Evolutionary conservation across 1,140 invertebrate genomes (phyloP).

Genomic region (Schlechtendalia chinensis): DNA sequence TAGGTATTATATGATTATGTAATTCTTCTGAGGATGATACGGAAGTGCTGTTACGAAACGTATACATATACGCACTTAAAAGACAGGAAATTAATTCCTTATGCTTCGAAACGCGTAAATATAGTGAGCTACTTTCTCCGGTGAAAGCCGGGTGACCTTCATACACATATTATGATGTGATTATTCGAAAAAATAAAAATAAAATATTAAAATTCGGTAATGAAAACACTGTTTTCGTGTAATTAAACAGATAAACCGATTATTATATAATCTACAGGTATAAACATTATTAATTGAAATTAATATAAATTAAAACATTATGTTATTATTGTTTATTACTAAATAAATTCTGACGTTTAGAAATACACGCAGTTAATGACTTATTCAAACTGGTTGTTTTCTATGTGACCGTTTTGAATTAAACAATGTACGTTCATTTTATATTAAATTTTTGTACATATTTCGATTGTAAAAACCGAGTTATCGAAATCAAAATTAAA

Average conservation of each 20-base stretch:
- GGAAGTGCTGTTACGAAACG: slow-evolving; percentile 27
- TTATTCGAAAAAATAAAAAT: neutral
- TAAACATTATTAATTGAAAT: too few species aligned
- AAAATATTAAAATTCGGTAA: neutral
- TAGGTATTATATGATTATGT: neutral
- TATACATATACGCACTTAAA: too few species aligned
- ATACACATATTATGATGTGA: neutral
- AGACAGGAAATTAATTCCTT: slow-evolving; percentile 14
- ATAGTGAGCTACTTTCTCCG: slow-evolving; percentile 37
- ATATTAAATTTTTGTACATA: too few species aligned
- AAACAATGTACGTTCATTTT: too few species aligned
- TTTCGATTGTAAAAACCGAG: too few species aligned
- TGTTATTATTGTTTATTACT: too few species aligned
- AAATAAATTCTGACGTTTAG: too few species aligned
- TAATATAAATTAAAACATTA: too few species aligned
- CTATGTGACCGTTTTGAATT: too few species aligned
- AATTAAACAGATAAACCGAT: neutral
- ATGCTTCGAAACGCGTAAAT: slow-evolving; percentile 4
- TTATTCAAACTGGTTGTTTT: too few species aligned
- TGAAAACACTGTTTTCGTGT: neutral
- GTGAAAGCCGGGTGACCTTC: slow-evolving; percentile 34
- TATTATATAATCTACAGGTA: neutral
- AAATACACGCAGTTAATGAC: too few species aligned
- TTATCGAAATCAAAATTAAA: too few species aligned
- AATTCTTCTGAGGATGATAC: neutral